Conservation (phyloP, 64 coral and sea anemone species). For the Pachyseris speciosa region DNA sequence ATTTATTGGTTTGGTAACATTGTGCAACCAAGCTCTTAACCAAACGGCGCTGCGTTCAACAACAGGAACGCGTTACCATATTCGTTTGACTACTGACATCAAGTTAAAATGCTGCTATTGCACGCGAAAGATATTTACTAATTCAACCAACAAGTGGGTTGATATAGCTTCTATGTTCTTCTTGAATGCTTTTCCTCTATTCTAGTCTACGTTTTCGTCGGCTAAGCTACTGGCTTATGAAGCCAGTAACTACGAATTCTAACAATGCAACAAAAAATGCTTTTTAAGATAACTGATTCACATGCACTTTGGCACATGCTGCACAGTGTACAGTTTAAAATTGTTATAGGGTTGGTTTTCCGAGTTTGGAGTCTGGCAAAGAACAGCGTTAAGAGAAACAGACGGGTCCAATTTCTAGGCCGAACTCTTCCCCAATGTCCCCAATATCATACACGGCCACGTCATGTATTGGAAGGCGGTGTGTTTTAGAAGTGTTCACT, state of each 20-base stretch:
- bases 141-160: no score
- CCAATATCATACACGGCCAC: slow-evolving; percentile 93
- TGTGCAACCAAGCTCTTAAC: no score
- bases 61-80: no score
- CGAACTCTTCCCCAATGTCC: slow-evolving; percentile 85
- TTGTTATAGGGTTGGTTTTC: neutral
- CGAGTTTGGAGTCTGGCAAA: neutral
- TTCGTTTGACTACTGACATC: no score
- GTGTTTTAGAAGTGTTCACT: slow-evolving; percentile 83
- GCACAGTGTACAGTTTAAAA: neutral
- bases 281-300: neutral
- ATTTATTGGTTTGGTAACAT: no score
- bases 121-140: no score
- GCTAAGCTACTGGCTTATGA: no score
- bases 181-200: no score
- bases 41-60: no score
- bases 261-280: neutral
- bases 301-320: neutral
- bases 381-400: slow-evolving; percentile 72
- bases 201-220: no score
- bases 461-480: slow-evolving; percentile 85
- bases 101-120: no score
- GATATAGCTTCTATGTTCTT: no score
- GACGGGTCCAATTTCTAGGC: slow-evolving; percentile 91
- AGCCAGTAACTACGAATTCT: neutral